phyloP scores from a whole-genome alignment of 2,113 vertebrate species.

The Chiloscyllium plagiosum region DNA sequence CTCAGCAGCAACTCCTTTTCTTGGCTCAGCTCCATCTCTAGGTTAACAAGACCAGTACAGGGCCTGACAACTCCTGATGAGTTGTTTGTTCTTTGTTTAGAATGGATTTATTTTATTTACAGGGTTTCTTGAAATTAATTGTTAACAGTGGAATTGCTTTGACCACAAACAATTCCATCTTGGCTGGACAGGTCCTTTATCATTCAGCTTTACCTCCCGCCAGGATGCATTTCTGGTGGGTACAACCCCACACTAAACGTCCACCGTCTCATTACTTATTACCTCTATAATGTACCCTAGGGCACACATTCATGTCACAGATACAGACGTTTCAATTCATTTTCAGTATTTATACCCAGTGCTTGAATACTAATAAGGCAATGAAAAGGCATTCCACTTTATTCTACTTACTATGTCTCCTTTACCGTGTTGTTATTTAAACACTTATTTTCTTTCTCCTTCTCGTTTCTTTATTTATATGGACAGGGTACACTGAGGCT shows the following conservation, averaged over 20 bases:
- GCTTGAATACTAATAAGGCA: constrained; percentile 36
- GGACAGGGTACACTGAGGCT: background rate
- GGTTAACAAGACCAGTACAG: background rate
- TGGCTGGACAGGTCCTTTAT: constrained; percentile 14
- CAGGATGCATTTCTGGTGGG: constrained; percentile 27
- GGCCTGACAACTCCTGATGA: background rate
- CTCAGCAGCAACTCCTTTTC: background rate
- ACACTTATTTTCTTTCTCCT: background rate
- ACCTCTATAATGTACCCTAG: constrained; percentile 32
- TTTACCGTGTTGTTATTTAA: background rate
- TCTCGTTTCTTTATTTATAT: background rate
- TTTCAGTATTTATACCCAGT: constrained; percentile 31
- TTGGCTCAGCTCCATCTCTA: background rate
- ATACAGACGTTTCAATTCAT: constrained; percentile 32
- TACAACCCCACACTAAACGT: background rate
- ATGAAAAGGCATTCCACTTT: constrained; percentile 19
- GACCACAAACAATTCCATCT: constrained; percentile 30
- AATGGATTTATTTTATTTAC: constrained; percentile 22
- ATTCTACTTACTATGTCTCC: background rate
- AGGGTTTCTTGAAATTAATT: constrained; percentile 22
- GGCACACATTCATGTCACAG: constrained; percentile 14
- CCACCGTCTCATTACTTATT: constrained; percentile 28
- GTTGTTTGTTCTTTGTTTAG: background rate
- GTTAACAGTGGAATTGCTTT: constrained; percentile 25
- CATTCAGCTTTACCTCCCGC: background rate